Conservation (phyloP, 2,888 invertebrate genomes). For the Eristalis intricaria region DNA sequence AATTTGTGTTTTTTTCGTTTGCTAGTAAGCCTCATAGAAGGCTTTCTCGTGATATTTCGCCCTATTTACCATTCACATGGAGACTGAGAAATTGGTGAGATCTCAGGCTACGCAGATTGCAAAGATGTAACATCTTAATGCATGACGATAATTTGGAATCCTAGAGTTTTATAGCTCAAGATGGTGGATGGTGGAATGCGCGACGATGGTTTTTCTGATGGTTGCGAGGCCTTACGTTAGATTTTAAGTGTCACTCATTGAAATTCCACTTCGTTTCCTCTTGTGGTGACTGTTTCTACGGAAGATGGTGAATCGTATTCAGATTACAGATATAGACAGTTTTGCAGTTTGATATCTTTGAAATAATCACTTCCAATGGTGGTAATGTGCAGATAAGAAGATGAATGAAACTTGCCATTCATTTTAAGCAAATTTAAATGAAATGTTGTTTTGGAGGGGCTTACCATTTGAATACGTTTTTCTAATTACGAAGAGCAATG, state of each 20-base stretch:
- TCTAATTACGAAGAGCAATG: no score
- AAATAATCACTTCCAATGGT: no score
- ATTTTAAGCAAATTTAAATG: no score
- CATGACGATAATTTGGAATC: not conserved
- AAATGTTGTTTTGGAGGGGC: no score
- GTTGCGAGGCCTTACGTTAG: not conserved
- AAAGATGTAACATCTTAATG: not conserved
- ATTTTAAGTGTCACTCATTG: not conserved
- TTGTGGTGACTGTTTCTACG: not conserved
- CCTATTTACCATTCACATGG: not conserved
- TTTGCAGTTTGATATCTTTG: not conserved
- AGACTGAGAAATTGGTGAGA: not conserved
- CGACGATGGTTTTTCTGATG: not conserved
- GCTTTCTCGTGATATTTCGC: not conserved
- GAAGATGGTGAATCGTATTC: not conserved
- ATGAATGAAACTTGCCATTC: not conserved
- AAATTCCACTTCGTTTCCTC: not conserved
- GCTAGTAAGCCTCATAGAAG: slow-evolving; percentile 17
- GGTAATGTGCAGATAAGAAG: not conserved
- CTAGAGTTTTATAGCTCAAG: not conserved
- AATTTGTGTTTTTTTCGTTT: not conserved
- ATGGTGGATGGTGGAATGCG: not conserved
- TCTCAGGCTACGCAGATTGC: not conserved
- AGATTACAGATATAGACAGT: not conserved
- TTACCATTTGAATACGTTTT: no score